These are phyloP conservation scores for Leptura quadrifasciata DNA, from an alignment of 2,888 invertebrate genomes.

Conservation along the genomic window DNA sequence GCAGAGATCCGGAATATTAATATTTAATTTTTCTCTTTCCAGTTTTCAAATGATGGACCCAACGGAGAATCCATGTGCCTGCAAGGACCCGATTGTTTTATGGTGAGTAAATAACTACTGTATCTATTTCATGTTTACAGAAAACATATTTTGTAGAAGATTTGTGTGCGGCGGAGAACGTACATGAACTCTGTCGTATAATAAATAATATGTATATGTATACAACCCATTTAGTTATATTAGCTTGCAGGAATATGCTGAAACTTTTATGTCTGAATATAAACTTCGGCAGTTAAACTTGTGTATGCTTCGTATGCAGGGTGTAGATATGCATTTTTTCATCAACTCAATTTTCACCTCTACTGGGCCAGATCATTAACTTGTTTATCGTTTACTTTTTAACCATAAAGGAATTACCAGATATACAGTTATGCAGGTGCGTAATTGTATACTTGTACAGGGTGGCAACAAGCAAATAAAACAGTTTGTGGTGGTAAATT, in stretches of 20 bases:
- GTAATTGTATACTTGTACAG: too few species aligned
- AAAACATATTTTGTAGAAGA: not conserved
- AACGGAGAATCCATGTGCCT: conserved; percentile 81
- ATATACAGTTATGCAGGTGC: not conserved
- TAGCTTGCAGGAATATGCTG: not conserved
- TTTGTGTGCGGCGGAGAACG: not conserved
- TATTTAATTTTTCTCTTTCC: conserved; percentile 74
- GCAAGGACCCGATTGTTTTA: conserved; percentile 83
- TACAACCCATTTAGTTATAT: not conserved
- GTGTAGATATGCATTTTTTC: not conserved
- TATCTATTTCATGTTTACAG: not conserved
- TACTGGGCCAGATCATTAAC: not conserved
- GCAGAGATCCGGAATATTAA: conserved; percentile 55
- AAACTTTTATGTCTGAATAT: not conserved
- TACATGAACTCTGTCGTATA: not conserved
- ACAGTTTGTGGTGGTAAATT: too few species aligned
- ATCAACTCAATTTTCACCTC: not conserved
- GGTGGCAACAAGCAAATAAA: too few species aligned
- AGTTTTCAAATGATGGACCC: conserved; percentile 80
- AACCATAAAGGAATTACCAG: not conserved
- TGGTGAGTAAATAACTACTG: conserved; percentile 77
- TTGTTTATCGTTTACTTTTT: not conserved
- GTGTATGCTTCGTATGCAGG: not conserved
- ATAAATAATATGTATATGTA: not conserved
- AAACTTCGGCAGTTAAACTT: not conserved